Base-by-base conservation (phyloP, 2,888 invertebrate genomes). In the Agrilus biguttatus region DNA sequence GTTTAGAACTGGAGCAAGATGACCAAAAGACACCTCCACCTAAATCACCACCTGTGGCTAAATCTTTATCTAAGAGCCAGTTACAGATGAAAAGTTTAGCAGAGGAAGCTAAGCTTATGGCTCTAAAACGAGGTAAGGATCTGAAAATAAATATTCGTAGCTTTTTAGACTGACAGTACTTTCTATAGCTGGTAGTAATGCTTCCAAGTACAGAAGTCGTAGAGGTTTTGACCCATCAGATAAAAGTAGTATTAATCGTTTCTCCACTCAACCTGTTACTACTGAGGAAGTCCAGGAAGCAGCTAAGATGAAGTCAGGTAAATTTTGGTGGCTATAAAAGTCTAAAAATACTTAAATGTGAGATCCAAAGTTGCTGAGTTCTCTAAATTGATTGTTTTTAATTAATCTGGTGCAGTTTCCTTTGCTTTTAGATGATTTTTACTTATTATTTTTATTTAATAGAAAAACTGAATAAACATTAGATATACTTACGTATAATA, bases 221-320 rank as follows among this genome's bases (percentile, higher is more conserved):
- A 49, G 48, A 37, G 42, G 36, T 35, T 35, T 35, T 6, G 42
- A 42, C 33, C 34, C 40, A 14, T 41, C 45, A 36, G 50, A 49
- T 19, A 45, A 46, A 40, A 41, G 45, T 7, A 48, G 45, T 33
- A 38, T 44, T 21, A 45, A 46, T 47, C 73, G 70, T 46, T 80
- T 78, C 65, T 74, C 75, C 51, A 84, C 83, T 2, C 83, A 85
- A 68, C 83, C 86, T 1, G 75, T 86, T 33, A 78, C 81, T 2
- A 69, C 72, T 48, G 74, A 75, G 46, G 80, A 80, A 60, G 73
- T 79, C n/a, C 63, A 67, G 44, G 69, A 71, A 52, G 72, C 72
- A 19, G 58, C 58, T 7, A 59, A 55, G 42, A 49, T 57, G 8
- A 56, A 55, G 23, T 14, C 13, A 21, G 32, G 32, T 34, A 35